A percentile compares a stretch with the other conserved stretches of the same genome.
Conservation (phyloP, 2,888 invertebrate species). For the Apamea crenata region DNA sequence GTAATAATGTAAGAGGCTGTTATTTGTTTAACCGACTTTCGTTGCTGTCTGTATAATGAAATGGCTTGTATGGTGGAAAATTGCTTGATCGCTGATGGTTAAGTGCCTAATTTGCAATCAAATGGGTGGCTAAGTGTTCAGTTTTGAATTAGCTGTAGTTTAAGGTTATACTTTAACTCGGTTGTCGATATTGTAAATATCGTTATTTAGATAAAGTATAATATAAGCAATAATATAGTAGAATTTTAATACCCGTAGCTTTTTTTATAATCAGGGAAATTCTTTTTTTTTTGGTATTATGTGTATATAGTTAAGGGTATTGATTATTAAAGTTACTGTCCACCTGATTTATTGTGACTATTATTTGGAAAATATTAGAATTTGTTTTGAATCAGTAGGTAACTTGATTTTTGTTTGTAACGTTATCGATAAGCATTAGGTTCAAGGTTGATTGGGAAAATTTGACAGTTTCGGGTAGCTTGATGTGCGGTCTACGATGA, state of each 20-base stretch:
- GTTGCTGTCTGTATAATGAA: conserved; percentile 1
- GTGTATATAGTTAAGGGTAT: not conserved
- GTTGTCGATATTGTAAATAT: conserved; percentile 61
- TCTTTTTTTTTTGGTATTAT: conserved; percentile 18
- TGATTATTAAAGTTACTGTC: not conserved
- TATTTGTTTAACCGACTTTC: conserved; percentile 1
- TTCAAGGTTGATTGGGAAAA: no score
- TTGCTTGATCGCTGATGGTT: conserved; percentile 14
- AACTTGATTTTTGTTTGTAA: no score
- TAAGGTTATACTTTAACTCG: conserved; percentile 18
- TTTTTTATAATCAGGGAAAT: conserved; percentile 66
- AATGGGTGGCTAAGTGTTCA: conserved; percentile 20
- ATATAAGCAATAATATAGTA: conserved; percentile 53
- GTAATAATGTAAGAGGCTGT: not conserved
- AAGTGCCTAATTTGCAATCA: conserved; percentile 44
- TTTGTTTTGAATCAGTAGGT: not conserved
- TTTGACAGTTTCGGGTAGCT: no score
- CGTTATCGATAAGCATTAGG: no score
- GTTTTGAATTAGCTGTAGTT: conserved; percentile 24
- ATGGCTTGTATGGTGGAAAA: conserved; percentile 1
- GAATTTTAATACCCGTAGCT: conserved; percentile 43
- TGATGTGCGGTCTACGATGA: no score
- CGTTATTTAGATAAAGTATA: conserved; percentile 36
- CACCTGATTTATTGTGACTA: not conserved
- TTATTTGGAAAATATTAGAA: not conserved